Conservation (phyloP, 2,888 invertebrate genomes). For the Rhimphoctona megacephalus region DNA sequence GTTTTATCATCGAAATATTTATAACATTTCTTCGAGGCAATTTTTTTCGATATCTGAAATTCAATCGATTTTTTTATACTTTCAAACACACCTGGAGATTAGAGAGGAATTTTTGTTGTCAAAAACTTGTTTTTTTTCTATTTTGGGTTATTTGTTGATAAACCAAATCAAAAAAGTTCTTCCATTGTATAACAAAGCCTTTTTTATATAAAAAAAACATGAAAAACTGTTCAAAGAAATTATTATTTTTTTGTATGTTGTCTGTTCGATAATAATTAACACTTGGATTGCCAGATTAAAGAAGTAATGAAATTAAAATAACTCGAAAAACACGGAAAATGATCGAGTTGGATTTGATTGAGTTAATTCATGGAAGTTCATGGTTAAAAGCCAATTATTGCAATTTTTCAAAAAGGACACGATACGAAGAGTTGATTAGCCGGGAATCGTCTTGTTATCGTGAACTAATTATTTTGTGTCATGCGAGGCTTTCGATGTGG, state of each 20-base stretch:
- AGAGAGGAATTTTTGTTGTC: not conserved
- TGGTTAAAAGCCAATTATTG: constrained; percentile 15
- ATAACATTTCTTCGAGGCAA: not conserved
- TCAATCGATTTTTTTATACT: not conserved
- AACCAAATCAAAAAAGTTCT: not conserved
- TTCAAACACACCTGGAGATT: not conserved
- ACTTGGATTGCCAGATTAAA: not conserved
- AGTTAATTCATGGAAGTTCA: not conserved
- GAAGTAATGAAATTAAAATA: not conserved
- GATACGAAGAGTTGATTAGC: constrained; percentile 16
- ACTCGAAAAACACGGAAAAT: not conserved
- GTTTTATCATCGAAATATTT: not conserved
- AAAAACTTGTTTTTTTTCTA: not conserved
- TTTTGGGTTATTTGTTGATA: not conserved
- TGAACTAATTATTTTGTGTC: constrained; percentile 64
- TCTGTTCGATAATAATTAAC: not conserved
- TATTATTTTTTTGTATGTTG: not conserved
- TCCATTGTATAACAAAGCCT: not conserved
- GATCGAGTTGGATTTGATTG: not conserved
- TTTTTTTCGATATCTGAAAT: not conserved
- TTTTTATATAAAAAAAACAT: not conserved
- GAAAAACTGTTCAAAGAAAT: not conserved
- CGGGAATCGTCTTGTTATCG: constrained; percentile 51
- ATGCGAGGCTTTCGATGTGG: constrained; percentile 32
- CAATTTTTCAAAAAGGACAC: constrained; percentile 19